Evolutionary conservation across 1,140 invertebrate genomes (phyloP), one percentile per base, ranked within the genome.

Genomic region (Micrasema longulum): DNA sequence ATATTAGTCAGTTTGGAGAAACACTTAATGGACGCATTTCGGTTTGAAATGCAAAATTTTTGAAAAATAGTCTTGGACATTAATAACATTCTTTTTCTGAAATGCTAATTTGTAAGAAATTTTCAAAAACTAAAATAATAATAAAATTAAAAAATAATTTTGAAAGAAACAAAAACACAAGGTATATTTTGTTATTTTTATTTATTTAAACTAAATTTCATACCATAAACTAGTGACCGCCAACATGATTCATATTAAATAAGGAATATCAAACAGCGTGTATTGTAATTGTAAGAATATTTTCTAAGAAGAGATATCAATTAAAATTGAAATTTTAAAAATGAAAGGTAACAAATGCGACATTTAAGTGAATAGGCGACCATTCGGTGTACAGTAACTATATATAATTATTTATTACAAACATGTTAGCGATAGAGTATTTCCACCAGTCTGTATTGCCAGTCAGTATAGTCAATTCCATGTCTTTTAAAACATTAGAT

Each of bases 161-260:
- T n/a, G n/a, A n/a, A n/a, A n/a, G n/a, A n/a, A n/a, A n/a, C n/a
- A n/a, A n/a, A n/a, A n/a, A n/a, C n/a, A n/a, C n/a, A n/a, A n/a
- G n/a, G 26, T 57, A 57, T 57, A 57, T 63, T 60, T 60, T 41
- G n/a, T n/a, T n/a, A n/a, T 89, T 89, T 77, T 82, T 87, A 73
- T 88, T 87, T 74, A 82, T 75, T 31, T 22, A 20, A 78, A 79
- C 20, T 78, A 86, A 23, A 69, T 72, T 26, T 75, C 23, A 70
- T 70, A 68, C 50, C 65, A 68, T 68, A 68, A 68, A 63, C 9
- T 45, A 26, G 60, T 26, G 23, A 26, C 43, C 60, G 41, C 43
- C 41, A 45, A 47, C 60, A 60, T 11, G 1, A 45, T 31, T 10
- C 16, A 52, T 22, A 18, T 52, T 20, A 18, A 16, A n/a, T 18